Base-by-base conservation (phyloP, 2,113 vertebrate species). In the Montifringilla adamsi region DNA sequence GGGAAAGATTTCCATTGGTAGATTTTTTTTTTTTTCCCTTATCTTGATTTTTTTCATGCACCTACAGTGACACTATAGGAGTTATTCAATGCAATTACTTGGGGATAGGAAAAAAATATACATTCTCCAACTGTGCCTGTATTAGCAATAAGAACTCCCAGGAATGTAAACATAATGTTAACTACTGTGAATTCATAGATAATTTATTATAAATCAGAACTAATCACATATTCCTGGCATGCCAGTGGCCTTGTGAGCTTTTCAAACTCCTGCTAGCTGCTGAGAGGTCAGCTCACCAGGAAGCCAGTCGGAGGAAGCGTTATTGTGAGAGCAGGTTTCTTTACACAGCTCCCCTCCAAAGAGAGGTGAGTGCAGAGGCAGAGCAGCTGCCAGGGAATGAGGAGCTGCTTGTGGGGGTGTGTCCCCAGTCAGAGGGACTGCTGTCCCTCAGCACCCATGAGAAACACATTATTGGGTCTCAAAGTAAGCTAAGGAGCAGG, bases 191-290 rank as follows among this genome's bases (percentile, higher is more conserved):
- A 82, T 76, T 82, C 46, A 22, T 66, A 53, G 31, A 43, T 73
- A 4, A 31, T 84, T 84, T 72, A 26, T 92, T 86, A 58, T 76
- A 87, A 87, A 82, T 89, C 31, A 53, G 62, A 78, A 26, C 16
- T 68, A 78, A 77, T 28, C 33, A 11, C 9, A 31, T 33, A 7
- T 59, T 78, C n/a, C 39, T 64, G 53, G 31, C 0, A 0, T 41
- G 33, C 24, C 83, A 55, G 31, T 39, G 35, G 11, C 41, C 64
- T 62, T 80, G 43, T 44, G 49, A 56, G 15, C 31, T 79, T 70
- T 81, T 92, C 37, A 62, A 53, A 58, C 20, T 52, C 26, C 5
- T 30, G 24, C n/a, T 68, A 46, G 20, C 55, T 86, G 53, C 72
- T 24, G 33, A 64, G 31, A 53, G 35, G 26, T 43, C 41, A 80